Evolutionary conservation across 2,888 invertebrate species (phyloP).

Genomic region (Lasioglossum lativentre): DNA sequence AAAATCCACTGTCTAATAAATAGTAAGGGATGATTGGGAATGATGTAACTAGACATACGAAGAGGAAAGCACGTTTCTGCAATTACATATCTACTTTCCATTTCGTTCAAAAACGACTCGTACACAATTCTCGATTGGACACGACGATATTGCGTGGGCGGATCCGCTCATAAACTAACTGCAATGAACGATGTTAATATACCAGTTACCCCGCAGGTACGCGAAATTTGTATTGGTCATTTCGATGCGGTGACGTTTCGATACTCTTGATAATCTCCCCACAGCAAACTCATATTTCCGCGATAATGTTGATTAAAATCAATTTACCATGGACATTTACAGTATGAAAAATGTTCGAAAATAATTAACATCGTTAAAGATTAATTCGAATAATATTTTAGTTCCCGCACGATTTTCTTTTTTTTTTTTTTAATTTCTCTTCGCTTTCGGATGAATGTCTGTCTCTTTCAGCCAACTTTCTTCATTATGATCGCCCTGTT

Average conservation of each 20-base stretch:
- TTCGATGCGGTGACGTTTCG: background rate
- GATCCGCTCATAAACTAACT: background rate
- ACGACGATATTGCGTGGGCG: background rate
- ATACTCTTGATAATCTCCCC: background rate
- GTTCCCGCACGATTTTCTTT: constrained; percentile 11
- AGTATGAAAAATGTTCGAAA: background rate
- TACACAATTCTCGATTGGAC: background rate
- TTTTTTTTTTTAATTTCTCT: constrained; percentile 32
- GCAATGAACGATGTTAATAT: background rate
- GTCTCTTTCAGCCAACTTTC: constrained; percentile 45
- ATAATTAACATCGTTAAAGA: background rate
- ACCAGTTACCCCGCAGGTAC: background rate
- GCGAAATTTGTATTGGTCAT: background rate
- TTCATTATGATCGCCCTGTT: constrained; percentile 43
- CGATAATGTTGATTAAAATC: background rate
- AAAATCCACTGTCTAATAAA: no score
- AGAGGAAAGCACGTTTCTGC: no score
- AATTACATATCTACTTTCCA: background rate
- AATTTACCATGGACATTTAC: background rate
- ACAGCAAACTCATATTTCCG: background rate
- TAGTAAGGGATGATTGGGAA: no score
- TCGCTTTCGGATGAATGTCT: no score
- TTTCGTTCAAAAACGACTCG: background rate
- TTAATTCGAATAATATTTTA: background rate
- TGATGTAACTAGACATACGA: background rate